Base-by-base conservation (phyloP, 1,140 invertebrate genomes). In the Drosophila teissieri region DNA sequence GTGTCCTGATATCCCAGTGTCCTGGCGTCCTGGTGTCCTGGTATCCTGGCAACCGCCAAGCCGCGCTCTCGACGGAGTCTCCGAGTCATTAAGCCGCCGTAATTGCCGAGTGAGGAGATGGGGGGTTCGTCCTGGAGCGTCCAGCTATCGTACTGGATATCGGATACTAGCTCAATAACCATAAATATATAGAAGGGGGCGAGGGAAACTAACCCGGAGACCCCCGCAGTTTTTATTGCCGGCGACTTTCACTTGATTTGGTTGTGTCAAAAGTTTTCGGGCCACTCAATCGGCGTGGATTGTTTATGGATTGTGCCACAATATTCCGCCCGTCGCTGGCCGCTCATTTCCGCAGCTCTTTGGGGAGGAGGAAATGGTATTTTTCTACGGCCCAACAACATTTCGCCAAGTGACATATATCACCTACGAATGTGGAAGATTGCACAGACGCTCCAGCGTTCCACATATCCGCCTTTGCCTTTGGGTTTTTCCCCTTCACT, bases 401-500 rank as follows among this genome's bases (percentile, higher is more conserved):
- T 78, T 78, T 67, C 42, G 56, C 52, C 57, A 57, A 80, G 61
- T 78, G 65, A 75, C 74, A 90, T 90, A 84, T 90, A 86, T 90
- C 85, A 90, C 80, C 85, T 84, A 67, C 42, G 70, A 67, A 67
- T 57, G 49, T 57, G 63, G 45, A 52, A 64, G 60, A 62, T 62
- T 42, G 14, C 44, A 27, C 22, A 52, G 70, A 19, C 1, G n/a
- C n/a, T 53, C 69, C 80, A 83, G 86, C 79, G 90, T 91, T 81
- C 74, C 85, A 85, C 79, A 90, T 88, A 88, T 91, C 90, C 90
- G 90, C 73, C 56, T 90, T 84, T 67, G 85, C 90, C 73, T 54
- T 90, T 84, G 64, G 85, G 85, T 88, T 91, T 91, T 91, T 91
- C 89, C 81, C 77, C 75, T 91, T 86, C 73, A 85, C 73, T 91